A percentile compares a stretch with the other conserved stretches of the same genome.
phyloP scores from a whole-genome alignment of 2,113 vertebrate genomes.

The Tenebrosternarchus preto region DNA sequence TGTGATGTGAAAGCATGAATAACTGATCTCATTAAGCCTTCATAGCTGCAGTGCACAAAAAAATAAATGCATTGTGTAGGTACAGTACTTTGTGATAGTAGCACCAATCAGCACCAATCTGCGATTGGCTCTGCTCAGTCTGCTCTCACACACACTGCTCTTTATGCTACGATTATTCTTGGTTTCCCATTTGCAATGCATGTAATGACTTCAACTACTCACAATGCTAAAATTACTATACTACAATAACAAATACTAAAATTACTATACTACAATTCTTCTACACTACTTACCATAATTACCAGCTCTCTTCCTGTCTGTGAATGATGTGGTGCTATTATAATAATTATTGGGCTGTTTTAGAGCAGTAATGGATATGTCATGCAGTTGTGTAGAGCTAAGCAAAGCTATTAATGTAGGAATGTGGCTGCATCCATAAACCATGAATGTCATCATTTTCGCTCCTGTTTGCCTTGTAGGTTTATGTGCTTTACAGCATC shows the following conservation, averaged over 20 bases:
- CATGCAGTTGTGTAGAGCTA: neutral
- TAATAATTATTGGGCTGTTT: neutral
- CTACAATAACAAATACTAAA: neutral
- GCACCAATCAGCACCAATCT: neutral
- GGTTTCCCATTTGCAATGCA: neutral
- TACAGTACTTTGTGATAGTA: conserved; percentile 3
- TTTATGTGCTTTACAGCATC: neutral
- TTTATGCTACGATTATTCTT: neutral
- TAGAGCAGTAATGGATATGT: neutral
- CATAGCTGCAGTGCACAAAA: neutral
- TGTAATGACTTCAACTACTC: neutral
- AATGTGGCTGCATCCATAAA: conserved; percentile 11
- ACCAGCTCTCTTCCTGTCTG: neutral
- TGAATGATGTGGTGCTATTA: neutral
- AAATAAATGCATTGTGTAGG: neutral
- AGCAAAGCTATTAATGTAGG: conserved; percentile 16
- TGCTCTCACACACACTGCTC: neutral
- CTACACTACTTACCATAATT: neutral
- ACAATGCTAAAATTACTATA: neutral
- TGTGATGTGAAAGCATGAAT: conserved; percentile 15
- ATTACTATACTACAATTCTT: neutral
- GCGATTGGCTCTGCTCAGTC: neutral
- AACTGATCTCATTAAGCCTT: conserved; percentile 21
- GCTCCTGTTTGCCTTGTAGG: neutral
- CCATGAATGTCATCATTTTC: conserved; percentile 25